Evolutionary conservation across 2,113 vertebrate genomes (phyloP), one percentile per base, ranked within the genome.

Genomic region (Stictonetta naevosa): DNA sequence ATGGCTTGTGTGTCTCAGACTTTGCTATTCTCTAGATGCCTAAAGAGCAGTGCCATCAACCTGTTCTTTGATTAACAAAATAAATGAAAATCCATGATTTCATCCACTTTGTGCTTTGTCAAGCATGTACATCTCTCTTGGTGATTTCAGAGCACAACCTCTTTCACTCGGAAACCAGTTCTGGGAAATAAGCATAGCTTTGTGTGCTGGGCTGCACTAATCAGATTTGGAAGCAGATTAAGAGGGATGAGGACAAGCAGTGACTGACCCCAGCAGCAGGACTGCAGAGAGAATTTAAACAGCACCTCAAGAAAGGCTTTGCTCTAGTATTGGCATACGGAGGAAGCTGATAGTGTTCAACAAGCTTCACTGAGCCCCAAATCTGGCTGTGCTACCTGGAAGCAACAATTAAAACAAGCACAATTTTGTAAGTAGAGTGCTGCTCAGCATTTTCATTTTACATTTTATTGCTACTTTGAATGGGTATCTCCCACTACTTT

Each of bases 341-440:
- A 66, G 22, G 42, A 64, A 58, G 8, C 4, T 59, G 26, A 26
- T 4, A 38, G 40, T 62, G 56, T 36, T 44, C 26, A 63, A 26
- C 10, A n/a, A 29, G 28, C 13, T 20, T 56, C 40, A 18, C 26
- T 26, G 23, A 80, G 8, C 36, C 42, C 56, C 25, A 75, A 25
- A 63, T n/a, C 36, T 69, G 23, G 8, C 18, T 38, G 16, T 38
- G 42, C 56, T 89, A 50, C 48, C 33, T 29, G 34, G 62, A 63
- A 52, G 62, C 34, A 62, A 20, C 55, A 33, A 11, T 34, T 17
- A 48, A 83, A 86, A 55, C 2, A 69, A 56, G 29, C n/a, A 50
- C 8, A 29, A 1, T 73, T 52, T 4, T 38, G 10, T 0, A 0
- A 77, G 20, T 12, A 56, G 38, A 33, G 13, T 40, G 31, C 28